Evolutionary conservation across 2,888 invertebrate species (phyloP).

Genomic region (Arctia plantaginis): DNA sequence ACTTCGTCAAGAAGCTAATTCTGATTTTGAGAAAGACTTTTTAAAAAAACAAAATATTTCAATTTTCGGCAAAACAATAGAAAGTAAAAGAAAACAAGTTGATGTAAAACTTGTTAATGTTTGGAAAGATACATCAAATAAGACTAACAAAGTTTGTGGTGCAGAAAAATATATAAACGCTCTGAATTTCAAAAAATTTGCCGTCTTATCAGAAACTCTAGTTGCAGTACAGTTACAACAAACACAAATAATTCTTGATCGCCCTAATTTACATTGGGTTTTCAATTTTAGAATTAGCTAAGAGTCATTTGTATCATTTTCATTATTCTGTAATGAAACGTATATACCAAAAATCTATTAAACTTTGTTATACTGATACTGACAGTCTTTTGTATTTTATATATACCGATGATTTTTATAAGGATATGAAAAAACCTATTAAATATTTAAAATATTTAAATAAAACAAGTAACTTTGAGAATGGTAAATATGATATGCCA

Average conservation of each 20-base stretch:
- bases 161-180: constrained; percentile 4
- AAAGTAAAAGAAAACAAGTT: too few relatives aligned
- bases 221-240: not conserved
- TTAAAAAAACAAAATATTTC: constrained; percentile 8
- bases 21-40: constrained; percentile 8
- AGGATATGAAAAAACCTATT: too few relatives aligned
- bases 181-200: not conserved
- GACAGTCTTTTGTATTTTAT: too few relatives aligned
- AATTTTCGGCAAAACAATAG: constrained; percentile 14
- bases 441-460: too few relatives aligned
- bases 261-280: not conserved
- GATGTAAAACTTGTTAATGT: too few relatives aligned
- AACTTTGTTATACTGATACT: too few relatives aligned
- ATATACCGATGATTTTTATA: too few relatives aligned
- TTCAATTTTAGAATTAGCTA: not conserved
- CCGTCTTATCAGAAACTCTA: not conserved
- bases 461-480: not conserved
- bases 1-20: constrained; percentile 5
- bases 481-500: not conserved
- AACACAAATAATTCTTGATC: not conserved
- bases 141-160: constrained; percentile 4
- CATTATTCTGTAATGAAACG: too few relatives aligned
- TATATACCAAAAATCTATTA: too few relatives aligned
- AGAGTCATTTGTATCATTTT: not conserved
- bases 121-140: constrained; percentile 3